phyloP scores from a whole-genome alignment of 2,113 vertebrate genomes.

The Podarcis cretensis region DNA sequence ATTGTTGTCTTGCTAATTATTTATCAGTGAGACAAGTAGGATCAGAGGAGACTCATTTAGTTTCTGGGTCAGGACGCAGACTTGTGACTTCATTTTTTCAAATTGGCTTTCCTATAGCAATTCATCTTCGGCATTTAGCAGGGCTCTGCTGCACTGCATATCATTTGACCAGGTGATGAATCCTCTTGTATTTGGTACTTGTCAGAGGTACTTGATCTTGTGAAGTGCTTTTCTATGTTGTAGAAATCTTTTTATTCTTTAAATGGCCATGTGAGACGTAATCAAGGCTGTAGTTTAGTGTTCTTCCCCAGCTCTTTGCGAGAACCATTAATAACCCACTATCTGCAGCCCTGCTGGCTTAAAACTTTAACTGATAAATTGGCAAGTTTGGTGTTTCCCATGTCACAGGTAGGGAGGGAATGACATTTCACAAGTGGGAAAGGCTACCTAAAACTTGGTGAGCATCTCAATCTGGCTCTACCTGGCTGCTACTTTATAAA shows the following conservation, averaged over 20 bases:
- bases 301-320: slow-evolving; percentile 45
- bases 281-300: slow-evolving; percentile 59
- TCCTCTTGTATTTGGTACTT: slow-evolving; percentile 49
- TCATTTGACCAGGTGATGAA: slow-evolving; percentile 54
- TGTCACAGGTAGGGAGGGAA: slow-evolving; percentile 36
- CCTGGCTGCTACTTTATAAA: neutral
- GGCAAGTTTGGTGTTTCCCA: slow-evolving; percentile 35
- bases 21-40: slow-evolving; percentile 26
- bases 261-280: slow-evolving; percentile 64
- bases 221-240: slow-evolving; percentile 64
- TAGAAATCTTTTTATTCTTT: slow-evolving; percentile 52
- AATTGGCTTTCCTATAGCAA: slow-evolving; percentile 58
- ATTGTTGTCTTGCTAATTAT: neutral
- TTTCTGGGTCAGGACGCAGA: slow-evolving; percentile 39
- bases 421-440: slow-evolving; percentile 25
- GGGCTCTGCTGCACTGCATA: slow-evolving; percentile 53
- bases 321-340: slow-evolving; percentile 67
- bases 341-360: slow-evolving; percentile 51
- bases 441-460: slow-evolving; percentile 1
- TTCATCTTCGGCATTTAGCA: slow-evolving; percentile 64
- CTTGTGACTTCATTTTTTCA: slow-evolving; percentile 45
- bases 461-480: neutral
- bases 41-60: slow-evolving; percentile 44
- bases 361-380: slow-evolving; percentile 59
- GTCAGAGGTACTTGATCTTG: slow-evolving; percentile 64